Evolutionary conservation across 2,888 invertebrate genomes (phyloP), one percentile per base, ranked within the genome.

Genomic region (Diarsia mendica): DNA sequence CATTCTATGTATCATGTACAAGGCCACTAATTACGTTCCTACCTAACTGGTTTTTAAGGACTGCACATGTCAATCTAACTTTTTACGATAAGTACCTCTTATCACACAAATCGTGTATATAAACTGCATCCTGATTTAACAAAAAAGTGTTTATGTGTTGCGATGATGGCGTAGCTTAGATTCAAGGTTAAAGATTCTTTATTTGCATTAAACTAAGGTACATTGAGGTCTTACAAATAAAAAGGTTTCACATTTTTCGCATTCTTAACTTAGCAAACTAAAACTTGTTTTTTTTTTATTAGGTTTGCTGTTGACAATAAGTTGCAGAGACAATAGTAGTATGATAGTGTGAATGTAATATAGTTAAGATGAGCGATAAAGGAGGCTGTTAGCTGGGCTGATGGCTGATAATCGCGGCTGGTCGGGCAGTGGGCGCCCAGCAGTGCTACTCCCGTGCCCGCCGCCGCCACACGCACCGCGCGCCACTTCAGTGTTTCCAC

Each of bases 391-490:
- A 75, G 75, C 28, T 67, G 39, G 39, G 53, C 76, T 72, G 70
- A 68, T 55, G 39, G 53, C 76, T 72, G 70, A 68, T 55, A 63
- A 49, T 33, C 6, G 63, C 65, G 66, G 64, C 61, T 65, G 60
- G 46, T 70, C 61, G 66, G 55, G 55, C 69, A 39, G 51, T 66
- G 75, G 65, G 72, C 65, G 70, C 79, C 68, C 79, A 80, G 75
- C 87, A 89, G 89, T 89, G 84, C 82, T 82, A 77, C 72, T 80
- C 71, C 60, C n/a, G 75, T 75, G 73, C 74, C 79, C 88, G 85
- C 33, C 64, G 82, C 68, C 68, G 82, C 39, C 72, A 83, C 85
- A 86, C 88, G 89, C 83, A 67, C 75, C 75, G 77, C 75, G 79
- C 67, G 18, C n/a, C 63, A 28, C 1, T 77, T 67, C 76, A 49